Conservation (phyloP, 2,113 vertebrate species). For the Prinia subflava region DNA sequence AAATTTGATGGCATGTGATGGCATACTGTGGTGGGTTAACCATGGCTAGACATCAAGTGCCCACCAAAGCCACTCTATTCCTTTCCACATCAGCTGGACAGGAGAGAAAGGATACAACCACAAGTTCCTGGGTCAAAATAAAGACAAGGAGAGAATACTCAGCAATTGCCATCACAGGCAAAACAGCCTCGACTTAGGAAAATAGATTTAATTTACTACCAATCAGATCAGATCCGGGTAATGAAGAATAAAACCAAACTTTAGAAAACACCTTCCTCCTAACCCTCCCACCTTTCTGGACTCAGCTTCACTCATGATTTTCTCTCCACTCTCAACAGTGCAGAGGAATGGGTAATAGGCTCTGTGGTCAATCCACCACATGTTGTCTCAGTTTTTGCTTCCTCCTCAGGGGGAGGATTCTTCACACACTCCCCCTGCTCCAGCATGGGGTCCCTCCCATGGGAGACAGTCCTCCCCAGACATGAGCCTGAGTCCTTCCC, state of each 20-base stretch:
- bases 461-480: neutral
- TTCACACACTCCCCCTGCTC: neutral
- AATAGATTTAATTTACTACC: neutral
- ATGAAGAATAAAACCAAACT: neutral
- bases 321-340: neutral
- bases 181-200: fast-evolving
- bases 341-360: neutral
- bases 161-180: neutral
- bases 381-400: neutral
- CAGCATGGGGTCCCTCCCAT: fast-evolving
- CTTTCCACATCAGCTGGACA: neutral
- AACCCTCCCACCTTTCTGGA: fast-evolving
- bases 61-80: neutral
- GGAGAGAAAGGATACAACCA: neutral
- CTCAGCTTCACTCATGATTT: neutral
- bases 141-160: neutral
- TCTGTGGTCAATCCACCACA: neutral
- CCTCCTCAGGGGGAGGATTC: neutral
- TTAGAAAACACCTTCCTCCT: neutral
- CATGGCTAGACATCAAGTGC: neutral
- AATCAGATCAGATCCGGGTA: neutral
- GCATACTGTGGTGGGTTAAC: neutral
- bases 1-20: neutral
- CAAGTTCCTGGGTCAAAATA: neutral
- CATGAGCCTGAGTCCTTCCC: neutral